These are phyloP conservation scores for Tinamus guttatus DNA, from an alignment of 2,113 vertebrate genomes.

Conservation along the genomic window DNA sequence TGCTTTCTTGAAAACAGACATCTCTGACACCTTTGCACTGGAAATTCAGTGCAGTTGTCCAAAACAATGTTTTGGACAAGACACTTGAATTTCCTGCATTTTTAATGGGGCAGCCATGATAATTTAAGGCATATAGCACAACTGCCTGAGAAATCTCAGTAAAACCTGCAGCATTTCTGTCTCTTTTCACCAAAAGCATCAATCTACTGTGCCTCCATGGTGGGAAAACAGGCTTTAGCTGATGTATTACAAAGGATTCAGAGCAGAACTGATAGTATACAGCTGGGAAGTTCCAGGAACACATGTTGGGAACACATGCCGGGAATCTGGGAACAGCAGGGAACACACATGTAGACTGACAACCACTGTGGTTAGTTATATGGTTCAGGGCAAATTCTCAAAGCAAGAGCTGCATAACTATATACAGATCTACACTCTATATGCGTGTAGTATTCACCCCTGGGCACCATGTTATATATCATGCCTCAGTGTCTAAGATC, in stretches of 20 bases:
- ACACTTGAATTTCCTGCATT: not conserved
- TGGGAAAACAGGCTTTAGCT: constrained; percentile 61
- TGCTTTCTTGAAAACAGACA: not conserved
- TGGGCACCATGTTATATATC: not conserved
- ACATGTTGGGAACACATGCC: constrained; percentile 57
- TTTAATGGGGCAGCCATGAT: not conserved
- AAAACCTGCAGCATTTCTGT: not conserved
- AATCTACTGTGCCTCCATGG: not conserved
- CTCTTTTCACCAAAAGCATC: constrained; percentile 33
- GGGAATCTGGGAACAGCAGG: constrained; percentile 61
- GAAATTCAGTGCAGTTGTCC: not conserved
- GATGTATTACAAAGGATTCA: constrained; percentile 52
- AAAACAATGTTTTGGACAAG: not conserved
- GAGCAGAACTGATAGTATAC: constrained; percentile 68
- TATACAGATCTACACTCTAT: not conserved
- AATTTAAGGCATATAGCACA: not conserved
- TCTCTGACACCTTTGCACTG: not conserved
- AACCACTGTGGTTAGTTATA: constrained; percentile 26
- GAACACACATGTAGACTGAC: constrained; percentile 51
- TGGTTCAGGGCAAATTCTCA: constrained; percentile 45
- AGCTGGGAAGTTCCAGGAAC: constrained; percentile 61
- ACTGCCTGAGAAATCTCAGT: not conserved
- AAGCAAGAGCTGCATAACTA: constrained; percentile 3
- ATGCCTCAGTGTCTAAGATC: not conserved
- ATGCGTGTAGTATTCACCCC: not conserved